Evolutionary conservation across 2,888 invertebrate genomes (phyloP).

Genomic region (Hemicrepidius hirtus): DNA sequence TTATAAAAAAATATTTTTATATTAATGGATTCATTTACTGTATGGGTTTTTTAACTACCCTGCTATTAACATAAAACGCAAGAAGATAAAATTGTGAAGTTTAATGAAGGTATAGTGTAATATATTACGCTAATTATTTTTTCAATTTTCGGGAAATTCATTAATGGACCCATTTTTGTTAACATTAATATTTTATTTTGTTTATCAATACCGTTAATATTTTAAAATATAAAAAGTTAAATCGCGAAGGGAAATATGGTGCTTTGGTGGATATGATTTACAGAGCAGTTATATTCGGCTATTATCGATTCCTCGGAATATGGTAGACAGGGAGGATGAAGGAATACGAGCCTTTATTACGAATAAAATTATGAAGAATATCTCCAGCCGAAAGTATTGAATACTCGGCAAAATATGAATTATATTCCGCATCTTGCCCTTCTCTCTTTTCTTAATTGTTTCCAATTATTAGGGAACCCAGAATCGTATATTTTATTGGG

Average conservation of each 20-base stretch:
- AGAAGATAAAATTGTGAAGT: too few species aligned
- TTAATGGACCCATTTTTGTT: too few species aligned
- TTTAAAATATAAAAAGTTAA: too few species aligned
- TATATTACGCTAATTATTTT: too few species aligned
- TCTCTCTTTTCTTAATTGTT: constrained; percentile 15
- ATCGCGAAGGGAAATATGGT: too few species aligned
- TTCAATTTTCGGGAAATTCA: too few species aligned
- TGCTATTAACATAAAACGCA: too few species aligned
- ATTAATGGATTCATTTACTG: constrained; percentile 1
- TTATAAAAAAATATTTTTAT: constrained; percentile 7
- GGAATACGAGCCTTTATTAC: constrained; percentile 23
- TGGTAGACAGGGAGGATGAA: constrained; percentile 10
- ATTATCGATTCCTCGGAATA: constrained; percentile 25
- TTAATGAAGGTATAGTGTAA: too few species aligned
- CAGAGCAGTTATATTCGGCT: constrained; percentile 19
- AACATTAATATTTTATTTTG: too few species aligned
- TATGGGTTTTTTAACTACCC: background rate
- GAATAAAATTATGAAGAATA: constrained; percentile 20
- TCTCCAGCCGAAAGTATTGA: constrained; percentile 3
- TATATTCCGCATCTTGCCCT: constrained; percentile 6
- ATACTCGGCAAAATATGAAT: constrained; percentile 18
- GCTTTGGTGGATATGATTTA: constrained; percentile 14
- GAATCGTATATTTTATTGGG: background rate
- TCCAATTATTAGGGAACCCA: constrained; percentile 13
- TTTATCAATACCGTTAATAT: too few species aligned